A percentile compares a stretch with the other conserved stretches of the same genome.
Evolutionary conservation across 1,140 invertebrate species (phyloP).

Genomic region (Drosophila obscura): DNA sequence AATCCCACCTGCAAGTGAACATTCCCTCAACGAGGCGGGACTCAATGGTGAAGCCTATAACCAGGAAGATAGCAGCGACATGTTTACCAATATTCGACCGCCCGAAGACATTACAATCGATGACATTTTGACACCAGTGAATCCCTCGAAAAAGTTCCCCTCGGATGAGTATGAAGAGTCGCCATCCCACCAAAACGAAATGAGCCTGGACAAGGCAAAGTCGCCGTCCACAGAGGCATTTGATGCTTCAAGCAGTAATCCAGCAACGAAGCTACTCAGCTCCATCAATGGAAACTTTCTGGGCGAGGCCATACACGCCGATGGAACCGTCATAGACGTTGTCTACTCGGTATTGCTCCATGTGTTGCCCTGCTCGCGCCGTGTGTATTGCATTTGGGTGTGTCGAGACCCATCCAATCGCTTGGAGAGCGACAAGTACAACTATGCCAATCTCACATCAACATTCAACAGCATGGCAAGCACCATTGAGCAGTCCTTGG

Average conservation of each 20-base stretch:
- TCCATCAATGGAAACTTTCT: conserved; percentile 57
- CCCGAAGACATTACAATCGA: conserved; percentile 37
- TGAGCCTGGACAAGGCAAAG: conserved; percentile 33
- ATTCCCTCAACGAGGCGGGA: conserved; percentile 3
- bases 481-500: conserved; percentile 83
- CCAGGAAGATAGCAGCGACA: conserved; percentile 29
- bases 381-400: conserved; percentile 85
- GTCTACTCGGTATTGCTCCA: conserved; percentile 63
- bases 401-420: conserved; percentile 85
- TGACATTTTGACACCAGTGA: conserved; percentile 55
- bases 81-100: conserved; percentile 17
- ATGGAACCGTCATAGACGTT: conserved; percentile 59
- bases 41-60: conserved; percentile 13
- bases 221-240: conserved; percentile 31
- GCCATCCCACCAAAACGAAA: conserved; percentile 37
- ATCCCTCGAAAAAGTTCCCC: conserved; percentile 38
- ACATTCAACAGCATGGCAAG: conserved; percentile 84
- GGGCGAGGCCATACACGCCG: conserved; percentile 62
- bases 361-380: conserved; percentile 74
- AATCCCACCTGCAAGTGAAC: conserved; percentile 9
- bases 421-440: conserved; percentile 59
- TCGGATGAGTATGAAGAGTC: conserved; percentile 48
- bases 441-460: conserved; percentile 83
- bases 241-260: conserved; percentile 51
- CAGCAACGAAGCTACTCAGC: conserved; percentile 36